Percentiles rank a stretch among this genome's conserved stretches.
Conservation (phyloP, 2,113 vertebrate species). For the Crotophaga sulcirostris region DNA sequence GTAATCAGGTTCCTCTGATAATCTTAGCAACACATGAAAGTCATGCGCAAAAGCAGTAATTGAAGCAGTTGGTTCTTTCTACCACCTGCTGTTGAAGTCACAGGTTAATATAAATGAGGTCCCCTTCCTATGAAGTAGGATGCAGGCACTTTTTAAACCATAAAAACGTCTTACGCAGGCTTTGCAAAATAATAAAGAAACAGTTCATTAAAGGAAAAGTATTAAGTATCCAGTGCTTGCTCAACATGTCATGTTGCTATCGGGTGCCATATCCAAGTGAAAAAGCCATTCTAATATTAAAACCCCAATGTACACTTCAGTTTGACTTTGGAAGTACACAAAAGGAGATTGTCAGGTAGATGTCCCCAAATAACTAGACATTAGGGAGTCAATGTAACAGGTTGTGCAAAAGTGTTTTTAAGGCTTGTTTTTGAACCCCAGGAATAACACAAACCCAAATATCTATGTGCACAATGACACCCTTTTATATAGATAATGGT, state of each 20-base stretch:
- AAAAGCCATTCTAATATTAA: slow-evolving; percentile 55
- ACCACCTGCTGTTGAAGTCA: slow-evolving; percentile 84
- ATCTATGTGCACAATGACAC: background rate
- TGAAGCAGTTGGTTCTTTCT: slow-evolving; percentile 83
- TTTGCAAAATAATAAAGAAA: slow-evolving; percentile 80
- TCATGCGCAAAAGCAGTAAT: slow-evolving; percentile 79
- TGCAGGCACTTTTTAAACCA: slow-evolving; percentile 78
- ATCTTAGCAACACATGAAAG: slow-evolving; percentile 83
- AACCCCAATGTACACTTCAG: slow-evolving; percentile 53
- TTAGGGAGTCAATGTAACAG: slow-evolving; percentile 55
- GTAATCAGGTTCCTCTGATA: slow-evolving; percentile 82
- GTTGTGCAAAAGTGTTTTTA: slow-evolving; percentile 53
- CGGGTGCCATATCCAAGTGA: slow-evolving; percentile 35
- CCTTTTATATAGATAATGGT: background rate
- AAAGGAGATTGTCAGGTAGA: slow-evolving; percentile 62
- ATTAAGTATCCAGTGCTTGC: slow-evolving; percentile 60
- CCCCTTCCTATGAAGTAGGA: slow-evolving; percentile 73
- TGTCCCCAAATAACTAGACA: slow-evolving; percentile 62
- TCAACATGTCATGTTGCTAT: slow-evolving; percentile 61
- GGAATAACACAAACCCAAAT: slow-evolving; percentile 20
- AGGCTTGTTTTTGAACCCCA: slow-evolving; percentile 37
- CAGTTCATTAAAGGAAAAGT: slow-evolving; percentile 78
- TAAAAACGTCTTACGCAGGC: slow-evolving; percentile 72
- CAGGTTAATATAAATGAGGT: slow-evolving; percentile 86
- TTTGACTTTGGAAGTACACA: slow-evolving; percentile 53